Evolutionary conservation across 1,140 invertebrate species (phyloP), one percentile per base, ranked within the genome.

Genomic region (Papilio xuthus): DNA sequence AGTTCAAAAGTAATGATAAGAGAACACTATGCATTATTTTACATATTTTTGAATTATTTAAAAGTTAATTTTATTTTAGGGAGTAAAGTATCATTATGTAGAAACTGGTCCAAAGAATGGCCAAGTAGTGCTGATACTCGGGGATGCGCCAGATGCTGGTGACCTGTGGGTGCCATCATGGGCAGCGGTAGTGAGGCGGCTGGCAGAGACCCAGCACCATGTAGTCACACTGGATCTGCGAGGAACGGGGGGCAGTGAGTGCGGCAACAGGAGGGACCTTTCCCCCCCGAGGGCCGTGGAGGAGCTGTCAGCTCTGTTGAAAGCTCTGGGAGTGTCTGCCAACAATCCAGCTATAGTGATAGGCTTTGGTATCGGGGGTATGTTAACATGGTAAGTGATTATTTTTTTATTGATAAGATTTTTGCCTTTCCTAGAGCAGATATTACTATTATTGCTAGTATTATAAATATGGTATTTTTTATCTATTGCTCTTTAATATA

Each of bases 51-150:
- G n/a, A n/a, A n/a, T 50, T 50, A 4, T 15, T 18, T 50, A 50
- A 1, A 50, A 15, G 13, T 50, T 18, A 18, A 6, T 53, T 32
- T 60, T 26, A 76, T 90, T 91, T 32, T 82, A 93, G 92, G 92
- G 89, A 23, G 91, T 92, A 15, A 93, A 93, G 86, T 93, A 93
- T 70, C 92, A 93, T 75, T 93, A 93, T 82, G 88, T 92, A 28
- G 88, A 91, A 82, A 90, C 90, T 8, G 92, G 92, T 0, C 90
- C 90, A 44, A 89, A 89, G 76, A 76, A 79, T 37, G 91, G 91
- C 2, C 84, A 87, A 56, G 79, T 85, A 44, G 82, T 92, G 0
- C 78, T 93, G 10, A 88, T 93, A 20, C 83, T 93, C 4, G 87
- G 90, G 9, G 90, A 93, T 81, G 91, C 92, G 15, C 92, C 92